phyloP scores from a whole-genome alignment of 2,113 vertebrate genomes.

The Empidonax alnorum region DNA sequence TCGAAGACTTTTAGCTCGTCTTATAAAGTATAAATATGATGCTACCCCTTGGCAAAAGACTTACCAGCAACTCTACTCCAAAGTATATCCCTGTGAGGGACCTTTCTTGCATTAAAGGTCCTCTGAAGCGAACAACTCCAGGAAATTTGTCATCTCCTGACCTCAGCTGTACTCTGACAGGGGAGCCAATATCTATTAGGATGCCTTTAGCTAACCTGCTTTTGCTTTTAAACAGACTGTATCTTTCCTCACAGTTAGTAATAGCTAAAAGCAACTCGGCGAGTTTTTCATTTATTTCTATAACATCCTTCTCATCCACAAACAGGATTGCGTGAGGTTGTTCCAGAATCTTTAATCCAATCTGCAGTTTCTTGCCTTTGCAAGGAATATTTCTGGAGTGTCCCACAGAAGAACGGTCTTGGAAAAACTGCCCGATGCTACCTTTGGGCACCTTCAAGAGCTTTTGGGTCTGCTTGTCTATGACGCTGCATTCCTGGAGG shows the following conservation, averaged over 20 bases:
- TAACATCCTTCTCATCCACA: constrained; percentile 91
- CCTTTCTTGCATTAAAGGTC: constrained; percentile 89
- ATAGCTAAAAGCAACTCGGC: constrained; percentile 96
- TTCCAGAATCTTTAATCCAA: constrained; percentile 92
- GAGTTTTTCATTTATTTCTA: constrained; percentile 91
- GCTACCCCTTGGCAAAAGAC: constrained; percentile 27
- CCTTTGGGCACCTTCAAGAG: constrained; percentile 90
- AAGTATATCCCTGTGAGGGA: constrained; percentile 94
- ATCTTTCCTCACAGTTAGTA: constrained; percentile 95
- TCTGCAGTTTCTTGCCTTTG: constrained; percentile 89
- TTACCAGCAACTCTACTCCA: constrained; percentile 96
- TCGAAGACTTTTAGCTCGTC: background rate
- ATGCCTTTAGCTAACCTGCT: constrained; percentile 84
- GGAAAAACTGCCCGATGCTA: constrained; percentile 91
- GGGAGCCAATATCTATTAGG: constrained; percentile 90
- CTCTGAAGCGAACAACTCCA: constrained; percentile 94
- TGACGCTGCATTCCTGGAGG: constrained; percentile 88
- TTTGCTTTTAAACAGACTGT: constrained; percentile 88
- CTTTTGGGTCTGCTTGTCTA: constrained; percentile 94
- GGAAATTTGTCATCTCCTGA: constrained; percentile 91
- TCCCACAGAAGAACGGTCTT: constrained; percentile 89
- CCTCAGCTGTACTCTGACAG: constrained; percentile 92
- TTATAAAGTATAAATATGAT: background rate
- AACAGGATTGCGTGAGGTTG: constrained; percentile 89
- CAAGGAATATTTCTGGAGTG: constrained; percentile 85